phyloP scores from a whole-genome alignment of 2,113 vertebrate genomes.

The Semnornis frantzii region DNA sequence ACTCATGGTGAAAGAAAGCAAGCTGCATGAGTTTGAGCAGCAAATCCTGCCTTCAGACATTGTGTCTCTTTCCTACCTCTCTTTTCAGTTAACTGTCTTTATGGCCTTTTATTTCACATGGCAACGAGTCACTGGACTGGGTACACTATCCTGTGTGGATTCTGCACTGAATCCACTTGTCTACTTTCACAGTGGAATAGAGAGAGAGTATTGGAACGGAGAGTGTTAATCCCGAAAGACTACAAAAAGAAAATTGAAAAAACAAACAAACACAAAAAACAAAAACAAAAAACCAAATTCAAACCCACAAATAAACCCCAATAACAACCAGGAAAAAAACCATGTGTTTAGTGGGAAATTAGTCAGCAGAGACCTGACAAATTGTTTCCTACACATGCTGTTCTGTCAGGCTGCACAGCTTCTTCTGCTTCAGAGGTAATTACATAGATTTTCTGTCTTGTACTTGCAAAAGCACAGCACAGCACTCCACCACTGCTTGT shows the following conservation, averaged over 20 bases:
- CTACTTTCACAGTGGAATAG: not conserved
- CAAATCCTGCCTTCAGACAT: not conserved
- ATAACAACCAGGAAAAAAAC: no score
- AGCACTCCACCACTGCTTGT: constrained; percentile 87
- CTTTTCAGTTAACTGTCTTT: not conserved
- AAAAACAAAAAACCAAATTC: no score
- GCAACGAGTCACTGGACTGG: not conserved
- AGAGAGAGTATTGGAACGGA: not conserved
- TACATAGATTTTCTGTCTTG: constrained; percentile 99
- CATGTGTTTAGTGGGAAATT: constrained; percentile 75
- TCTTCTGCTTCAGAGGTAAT: constrained; percentile 99
- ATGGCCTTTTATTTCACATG: not conserved
- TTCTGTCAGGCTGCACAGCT: constrained; percentile 89
- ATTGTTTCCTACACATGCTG: constrained; percentile 89
- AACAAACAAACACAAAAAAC: no score
- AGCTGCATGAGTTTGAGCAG: not conserved
- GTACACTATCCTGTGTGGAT: not conserved
- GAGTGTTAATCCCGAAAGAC: constrained; percentile 54
- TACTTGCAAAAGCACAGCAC: constrained; percentile 96
- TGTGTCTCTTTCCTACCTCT: not conserved
- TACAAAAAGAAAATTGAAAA: not conserved
- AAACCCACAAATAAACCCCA: no score
- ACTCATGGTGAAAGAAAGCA: not conserved
- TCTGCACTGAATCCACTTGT: not conserved
- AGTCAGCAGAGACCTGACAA: constrained; percentile 85